Evolutionary conservation across 2,888 invertebrate species (phyloP).

Genomic region (Zaprionus lineosus): DNA sequence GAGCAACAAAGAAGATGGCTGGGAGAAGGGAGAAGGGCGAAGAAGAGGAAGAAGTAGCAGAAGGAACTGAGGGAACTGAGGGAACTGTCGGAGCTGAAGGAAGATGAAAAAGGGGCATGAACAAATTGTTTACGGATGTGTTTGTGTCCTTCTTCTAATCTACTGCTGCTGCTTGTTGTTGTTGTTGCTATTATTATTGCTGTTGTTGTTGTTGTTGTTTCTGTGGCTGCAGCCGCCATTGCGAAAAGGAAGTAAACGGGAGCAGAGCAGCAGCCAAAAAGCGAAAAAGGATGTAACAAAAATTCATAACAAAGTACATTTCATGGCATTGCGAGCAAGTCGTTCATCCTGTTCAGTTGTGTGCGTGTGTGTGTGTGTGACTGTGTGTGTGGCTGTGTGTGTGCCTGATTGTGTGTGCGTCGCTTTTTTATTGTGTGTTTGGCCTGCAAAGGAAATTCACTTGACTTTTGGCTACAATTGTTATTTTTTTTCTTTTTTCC

Average conservation of each 20-base stretch:
- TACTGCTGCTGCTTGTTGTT: slow-evolving; percentile 32
- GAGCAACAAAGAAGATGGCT: slow-evolving; percentile 10
- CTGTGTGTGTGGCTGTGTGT: slow-evolving; percentile 4
- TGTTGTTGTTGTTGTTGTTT: slow-evolving; percentile 28
- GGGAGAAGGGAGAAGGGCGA: not conserved
- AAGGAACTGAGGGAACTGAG: slow-evolving; percentile 28
- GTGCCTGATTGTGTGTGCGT: slow-evolving; percentile 20
- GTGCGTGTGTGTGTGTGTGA: slow-evolving; percentile 1
- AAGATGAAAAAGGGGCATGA: slow-evolving; percentile 59
- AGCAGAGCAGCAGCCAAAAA: slow-evolving; percentile 23
- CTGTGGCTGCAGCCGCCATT: slow-evolving; percentile 25
- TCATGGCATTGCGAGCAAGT: slow-evolving; percentile 65
- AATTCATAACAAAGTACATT: slow-evolving; percentile 76
- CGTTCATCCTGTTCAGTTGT: slow-evolving; percentile 52
- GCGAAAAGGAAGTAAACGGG: slow-evolving; percentile 40
- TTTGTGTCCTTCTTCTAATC: slow-evolving; percentile 68
- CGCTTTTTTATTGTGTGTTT: slow-evolving; percentile 34
- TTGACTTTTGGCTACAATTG: slow-evolving; percentile 74
- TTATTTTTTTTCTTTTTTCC: slow-evolving; percentile 21
- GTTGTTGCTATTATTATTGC: slow-evolving; percentile 20
- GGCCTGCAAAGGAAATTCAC: slow-evolving; percentile 65
- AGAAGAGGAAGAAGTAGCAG: not conserved
- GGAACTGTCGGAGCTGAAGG: too few relatives aligned
- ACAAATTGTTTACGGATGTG: slow-evolving; percentile 76
- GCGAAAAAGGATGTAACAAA: slow-evolving; percentile 66